phyloP scores from a whole-genome alignment of 1,140 invertebrate genomes.

The Anoplolepis gracilipes region DNA sequence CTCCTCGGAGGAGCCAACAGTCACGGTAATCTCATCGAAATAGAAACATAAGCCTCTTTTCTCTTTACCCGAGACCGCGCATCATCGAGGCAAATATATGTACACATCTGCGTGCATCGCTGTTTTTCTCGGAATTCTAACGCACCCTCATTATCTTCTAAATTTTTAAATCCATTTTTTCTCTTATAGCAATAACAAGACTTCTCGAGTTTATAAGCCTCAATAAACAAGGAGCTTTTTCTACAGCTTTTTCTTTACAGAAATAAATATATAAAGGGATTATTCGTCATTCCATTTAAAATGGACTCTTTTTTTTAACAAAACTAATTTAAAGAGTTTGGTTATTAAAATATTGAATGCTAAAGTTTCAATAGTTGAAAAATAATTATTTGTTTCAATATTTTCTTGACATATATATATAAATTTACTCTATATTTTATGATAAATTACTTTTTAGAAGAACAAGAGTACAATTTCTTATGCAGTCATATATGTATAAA shows the following conservation, averaged over 20 bases:
- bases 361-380: not conserved
- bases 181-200: not conserved
- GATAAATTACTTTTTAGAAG: too few relatives aligned
- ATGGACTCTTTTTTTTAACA: too few relatives aligned
- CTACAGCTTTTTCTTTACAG: not conserved
- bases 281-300: not conserved
- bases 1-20: not conserved
- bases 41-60: slow-evolving; percentile 27
- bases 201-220: not conserved
- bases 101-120: not conserved
- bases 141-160: not conserved
- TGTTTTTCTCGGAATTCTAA: not conserved
- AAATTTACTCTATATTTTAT: not conserved
- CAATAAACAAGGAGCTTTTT: not conserved
- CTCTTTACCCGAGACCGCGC: not conserved
- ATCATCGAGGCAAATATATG: not conserved
- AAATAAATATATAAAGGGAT: slow-evolving; percentile 16
- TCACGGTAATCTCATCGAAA: slow-evolving; percentile 30
- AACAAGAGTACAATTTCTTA: too few relatives aligned
- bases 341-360: not conserved
- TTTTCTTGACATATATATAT: not conserved
- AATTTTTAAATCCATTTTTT: not conserved
- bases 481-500: too few relatives aligned
- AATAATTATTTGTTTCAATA: not conserved
- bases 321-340: not conserved